Evolutionary conservation across 2,113 vertebrate genomes (phyloP).

Genomic region (Nannospalax galili): DNA sequence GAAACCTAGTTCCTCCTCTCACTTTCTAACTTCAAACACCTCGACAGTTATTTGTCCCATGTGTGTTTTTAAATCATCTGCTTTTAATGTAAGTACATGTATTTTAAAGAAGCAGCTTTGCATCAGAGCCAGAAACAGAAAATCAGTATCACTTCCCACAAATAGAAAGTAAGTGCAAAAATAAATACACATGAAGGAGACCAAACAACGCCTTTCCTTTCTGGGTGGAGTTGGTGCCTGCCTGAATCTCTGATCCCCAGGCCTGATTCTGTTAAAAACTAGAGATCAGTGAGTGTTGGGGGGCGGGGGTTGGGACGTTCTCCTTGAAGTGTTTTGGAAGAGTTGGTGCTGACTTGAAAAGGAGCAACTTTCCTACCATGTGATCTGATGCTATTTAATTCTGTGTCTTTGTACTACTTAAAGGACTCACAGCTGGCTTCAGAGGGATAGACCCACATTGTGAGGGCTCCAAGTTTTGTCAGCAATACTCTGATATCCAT

Average conservation of each 20-base stretch:
- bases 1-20: not conserved
- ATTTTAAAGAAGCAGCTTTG: slow-evolving; percentile 56
- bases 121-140: slow-evolving; percentile 66
- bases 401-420: not conserved
- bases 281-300: not conserved
- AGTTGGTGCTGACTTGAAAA: slow-evolving; percentile 14
- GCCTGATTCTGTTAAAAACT: slow-evolving; percentile 37
- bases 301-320: not conserved
- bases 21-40: not conserved
- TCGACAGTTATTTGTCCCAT: slow-evolving; percentile 21
- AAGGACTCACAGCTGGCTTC: not conserved
- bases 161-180: slow-evolving; percentile 68
- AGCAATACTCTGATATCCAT: not conserved
- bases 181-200: slow-evolving; percentile 52
- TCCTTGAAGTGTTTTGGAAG: not conserved
- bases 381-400: slow-evolving; percentile 47
- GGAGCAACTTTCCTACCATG: not conserved
- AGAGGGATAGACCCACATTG: not conserved
- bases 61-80: slow-evolving; percentile 13
- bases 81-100: slow-evolving; percentile 62
- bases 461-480: not conserved
- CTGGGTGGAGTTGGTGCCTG: not conserved
- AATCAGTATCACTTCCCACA: slow-evolving; percentile 65
- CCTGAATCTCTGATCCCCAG: slow-evolving; percentile 32
- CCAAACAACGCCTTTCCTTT: not conserved